These are phyloP conservation scores for Xenopus tropicalis DNA, from an alignment of 2,113 vertebrate species.

Conservation along the genomic window DNA sequence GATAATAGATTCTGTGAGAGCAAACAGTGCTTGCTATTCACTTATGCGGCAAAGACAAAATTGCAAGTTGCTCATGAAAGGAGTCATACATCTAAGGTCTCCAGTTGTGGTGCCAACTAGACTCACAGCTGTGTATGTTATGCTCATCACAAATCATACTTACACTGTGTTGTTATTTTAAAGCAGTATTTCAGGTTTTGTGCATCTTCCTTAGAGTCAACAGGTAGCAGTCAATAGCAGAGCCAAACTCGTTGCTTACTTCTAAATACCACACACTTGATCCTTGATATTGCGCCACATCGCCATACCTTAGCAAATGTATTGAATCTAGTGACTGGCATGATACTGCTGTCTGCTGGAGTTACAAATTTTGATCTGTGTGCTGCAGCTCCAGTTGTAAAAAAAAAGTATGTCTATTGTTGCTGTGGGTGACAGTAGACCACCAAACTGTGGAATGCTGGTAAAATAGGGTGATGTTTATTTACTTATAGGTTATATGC, in stretches of 20 bases:
- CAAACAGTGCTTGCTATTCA: conserved; percentile 37
- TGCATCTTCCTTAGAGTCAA: conserved; percentile 20
- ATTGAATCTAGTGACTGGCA: no score
- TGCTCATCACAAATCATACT: conserved; percentile 19
- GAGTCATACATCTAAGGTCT: conserved; percentile 22
- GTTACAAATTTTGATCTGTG: no score
- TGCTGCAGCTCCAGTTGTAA: no score
- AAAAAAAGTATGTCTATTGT: no score
- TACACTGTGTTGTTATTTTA: conserved; percentile 21
- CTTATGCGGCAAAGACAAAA: conserved; percentile 23
- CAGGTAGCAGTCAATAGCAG: conserved; percentile 3
- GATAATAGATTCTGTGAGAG: conserved; percentile 35
- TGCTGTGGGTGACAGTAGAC: no score
- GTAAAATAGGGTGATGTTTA: no score
- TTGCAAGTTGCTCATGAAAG: conserved; percentile 32
- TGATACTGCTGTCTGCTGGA: no score
- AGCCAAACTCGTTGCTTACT: not conserved
- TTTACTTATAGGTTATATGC: no score
- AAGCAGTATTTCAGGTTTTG: conserved; percentile 28
- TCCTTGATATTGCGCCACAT: no score
- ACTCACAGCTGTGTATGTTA: conserved; percentile 25
- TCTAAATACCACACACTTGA: conserved; percentile 12
- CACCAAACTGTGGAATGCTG: no score
- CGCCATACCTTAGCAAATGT: no score
- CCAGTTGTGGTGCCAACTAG: conserved; percentile 19